A percentile compares a stretch with the other conserved stretches of the same genome.
These are phyloP conservation scores for Scalopus aquaticus DNA, from an alignment of 2,113 vertebrate genomes.

Conservation along the genomic window DNA sequence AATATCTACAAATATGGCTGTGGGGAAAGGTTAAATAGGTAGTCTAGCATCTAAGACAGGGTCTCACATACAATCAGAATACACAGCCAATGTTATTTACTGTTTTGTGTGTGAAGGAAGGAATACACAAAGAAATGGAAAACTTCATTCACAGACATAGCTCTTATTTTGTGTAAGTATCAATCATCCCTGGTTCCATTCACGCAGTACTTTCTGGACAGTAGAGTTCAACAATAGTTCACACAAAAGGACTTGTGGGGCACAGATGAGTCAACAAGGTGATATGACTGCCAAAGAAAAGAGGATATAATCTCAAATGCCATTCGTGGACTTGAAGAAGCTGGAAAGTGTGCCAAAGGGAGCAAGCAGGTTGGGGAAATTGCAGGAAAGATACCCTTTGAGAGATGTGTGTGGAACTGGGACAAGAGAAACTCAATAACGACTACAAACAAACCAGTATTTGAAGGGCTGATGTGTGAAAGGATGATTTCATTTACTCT, in stretches of 20 bases:
- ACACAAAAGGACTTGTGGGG: background rate
- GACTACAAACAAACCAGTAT: background rate
- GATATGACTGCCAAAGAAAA: background rate
- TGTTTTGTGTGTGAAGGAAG: background rate
- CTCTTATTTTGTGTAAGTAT: background rate
- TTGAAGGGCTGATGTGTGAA: background rate
- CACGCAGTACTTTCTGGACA: background rate
- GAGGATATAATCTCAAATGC: background rate
- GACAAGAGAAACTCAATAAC: background rate
- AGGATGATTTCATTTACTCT: background rate
- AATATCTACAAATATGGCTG: background rate
- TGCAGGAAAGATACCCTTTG: background rate
- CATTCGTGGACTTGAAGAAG: background rate
- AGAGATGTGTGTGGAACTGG: background rate
- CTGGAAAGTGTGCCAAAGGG: background rate
- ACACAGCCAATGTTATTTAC: background rate
- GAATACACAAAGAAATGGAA: background rate
- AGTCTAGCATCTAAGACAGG: background rate
- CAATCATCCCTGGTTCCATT: background rate
- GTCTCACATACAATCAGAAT: background rate
- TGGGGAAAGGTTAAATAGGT: background rate
- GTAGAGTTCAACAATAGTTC: background rate
- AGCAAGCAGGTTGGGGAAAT: background rate
- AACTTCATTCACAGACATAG: background rate
- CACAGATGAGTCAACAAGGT: background rate